Conservation (phyloP, 2,797 vertebrate species). For the Danio aesculapii region DNA sequence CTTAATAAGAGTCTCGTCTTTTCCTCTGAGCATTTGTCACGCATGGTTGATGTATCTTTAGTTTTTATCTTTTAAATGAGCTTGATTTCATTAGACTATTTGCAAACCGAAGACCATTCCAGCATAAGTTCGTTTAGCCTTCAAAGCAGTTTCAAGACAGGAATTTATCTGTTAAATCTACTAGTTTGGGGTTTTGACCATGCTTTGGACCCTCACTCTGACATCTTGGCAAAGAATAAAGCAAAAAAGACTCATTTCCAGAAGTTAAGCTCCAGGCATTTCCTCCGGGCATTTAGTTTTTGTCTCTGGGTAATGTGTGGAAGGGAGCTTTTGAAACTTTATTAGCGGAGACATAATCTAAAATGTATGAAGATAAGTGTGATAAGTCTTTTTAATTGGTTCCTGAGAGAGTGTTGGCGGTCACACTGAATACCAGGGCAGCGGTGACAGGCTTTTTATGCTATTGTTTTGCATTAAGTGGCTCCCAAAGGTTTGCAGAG, state of each 20-base stretch:
- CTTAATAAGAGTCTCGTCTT: conserved; percentile 27
- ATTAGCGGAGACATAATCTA: conserved; percentile 8
- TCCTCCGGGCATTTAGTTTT: neutral
- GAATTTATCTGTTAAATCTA: conserved; percentile 37
- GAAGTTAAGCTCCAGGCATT: conserved; percentile 2
- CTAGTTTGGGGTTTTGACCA: conserved; percentile 41
- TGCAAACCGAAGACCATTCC: conserved; percentile 32
- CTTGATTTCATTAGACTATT: conserved; percentile 19
- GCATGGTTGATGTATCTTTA: conserved; percentile 14
- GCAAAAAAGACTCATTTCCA: conserved; percentile 9
- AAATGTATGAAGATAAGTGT: conserved; percentile 28
- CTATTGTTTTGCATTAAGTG: conserved; percentile 27
- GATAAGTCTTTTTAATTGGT: conserved; percentile 31
- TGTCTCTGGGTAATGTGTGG: conserved; percentile 26
- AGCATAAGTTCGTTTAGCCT: conserved; percentile 19
- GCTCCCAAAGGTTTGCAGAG: neutral
- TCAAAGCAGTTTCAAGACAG: neutral
- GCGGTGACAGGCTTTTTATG: conserved; percentile 4
- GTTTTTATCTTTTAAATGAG: conserved; percentile 33
- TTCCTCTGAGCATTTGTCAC: conserved; percentile 19
- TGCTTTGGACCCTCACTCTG: neutral
- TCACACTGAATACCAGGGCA: conserved; percentile 22
- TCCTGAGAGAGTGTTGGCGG: conserved; percentile 17
- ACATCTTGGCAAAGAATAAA: conserved; percentile 24
- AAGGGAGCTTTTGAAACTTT: conserved; percentile 19